These are phyloP conservation scores for Latrodectus hesperus DNA, from an alignment of 2,888 invertebrate genomes.

Conservation along the genomic window DNA sequence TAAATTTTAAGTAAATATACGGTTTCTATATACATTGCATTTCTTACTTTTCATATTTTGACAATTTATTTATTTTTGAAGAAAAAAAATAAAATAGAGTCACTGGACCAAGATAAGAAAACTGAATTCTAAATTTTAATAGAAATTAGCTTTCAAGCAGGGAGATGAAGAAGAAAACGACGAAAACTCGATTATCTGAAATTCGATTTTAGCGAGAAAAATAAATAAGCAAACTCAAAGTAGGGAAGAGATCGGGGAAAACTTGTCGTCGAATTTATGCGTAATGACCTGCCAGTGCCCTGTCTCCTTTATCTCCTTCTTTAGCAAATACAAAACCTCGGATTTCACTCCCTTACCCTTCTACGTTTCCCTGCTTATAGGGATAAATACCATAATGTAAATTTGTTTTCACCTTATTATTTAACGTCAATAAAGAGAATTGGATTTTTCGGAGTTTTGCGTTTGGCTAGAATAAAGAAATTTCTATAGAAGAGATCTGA, in stretches of 20 bases:
- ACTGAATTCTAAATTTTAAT: conserved; percentile 40
- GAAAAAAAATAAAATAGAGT: background rate
- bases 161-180: conserved; percentile 25
- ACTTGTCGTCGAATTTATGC: conserved; percentile 27
- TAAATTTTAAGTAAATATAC: no score
- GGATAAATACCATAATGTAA: conserved; percentile 45
- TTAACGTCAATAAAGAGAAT: conserved; percentile 45
- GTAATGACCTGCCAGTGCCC: conserved; percentile 34
- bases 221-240: background rate
- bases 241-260: background rate
- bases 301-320: conserved; percentile 6
- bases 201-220: conserved; percentile 42
- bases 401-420: conserved; percentile 47
- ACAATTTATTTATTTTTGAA: background rate
- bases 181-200: conserved; percentile 55
- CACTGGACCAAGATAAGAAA: background rate
- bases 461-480: no score
- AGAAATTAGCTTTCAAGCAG: conserved; percentile 41
- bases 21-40: no score
- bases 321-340: conserved; percentile 14
- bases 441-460: conserved; percentile 30
- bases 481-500: no score
- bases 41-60: no score
- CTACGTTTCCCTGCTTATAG: background rate
- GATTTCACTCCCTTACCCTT: background rate